phyloP scores from a whole-genome alignment of 2,888 invertebrate genomes.

The Limnephilus marmoratus region DNA sequence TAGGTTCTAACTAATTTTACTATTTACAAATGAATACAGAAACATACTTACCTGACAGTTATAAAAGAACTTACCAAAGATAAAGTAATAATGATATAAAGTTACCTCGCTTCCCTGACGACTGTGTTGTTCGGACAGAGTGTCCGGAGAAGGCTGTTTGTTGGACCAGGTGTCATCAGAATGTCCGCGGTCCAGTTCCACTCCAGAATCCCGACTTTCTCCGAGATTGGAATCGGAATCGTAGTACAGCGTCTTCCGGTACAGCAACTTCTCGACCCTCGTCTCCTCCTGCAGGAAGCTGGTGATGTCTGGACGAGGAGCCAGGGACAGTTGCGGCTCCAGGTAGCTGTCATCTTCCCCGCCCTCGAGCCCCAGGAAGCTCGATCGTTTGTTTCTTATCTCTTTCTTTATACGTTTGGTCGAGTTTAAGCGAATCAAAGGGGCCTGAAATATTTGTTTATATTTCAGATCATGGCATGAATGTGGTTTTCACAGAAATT shows the following conservation, averaged over 20 bases:
- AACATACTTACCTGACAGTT: too few species aligned
- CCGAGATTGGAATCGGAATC: conserved; percentile 81
- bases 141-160: conserved; percentile 74
- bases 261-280: conserved; percentile 85
- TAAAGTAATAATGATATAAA: not conserved
- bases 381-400: conserved; percentile 88
- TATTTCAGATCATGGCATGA: conserved; percentile 4
- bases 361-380: conserved; percentile 91
- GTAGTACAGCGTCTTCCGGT: conserved; percentile 84
- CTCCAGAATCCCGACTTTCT: conserved; percentile 88
- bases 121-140: conserved; percentile 82
- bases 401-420: conserved; percentile 92
- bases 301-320: conserved; percentile 88
- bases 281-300: conserved; percentile 88
- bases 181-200: conserved; percentile 81
- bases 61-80: not conserved
- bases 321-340: conserved; percentile 82
- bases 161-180: conserved; percentile 80
- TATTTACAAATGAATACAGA: too few species aligned
- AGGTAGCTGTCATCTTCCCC: conserved; percentile 82
- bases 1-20: too few species aligned
- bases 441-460: conserved; percentile 71
- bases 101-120: conserved; percentile 87
- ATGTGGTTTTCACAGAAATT: not conserved
- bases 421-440: conserved; percentile 86